phyloP scores from a whole-genome alignment of 2,113 vertebrate genomes.

The Columbina picui region DNA sequence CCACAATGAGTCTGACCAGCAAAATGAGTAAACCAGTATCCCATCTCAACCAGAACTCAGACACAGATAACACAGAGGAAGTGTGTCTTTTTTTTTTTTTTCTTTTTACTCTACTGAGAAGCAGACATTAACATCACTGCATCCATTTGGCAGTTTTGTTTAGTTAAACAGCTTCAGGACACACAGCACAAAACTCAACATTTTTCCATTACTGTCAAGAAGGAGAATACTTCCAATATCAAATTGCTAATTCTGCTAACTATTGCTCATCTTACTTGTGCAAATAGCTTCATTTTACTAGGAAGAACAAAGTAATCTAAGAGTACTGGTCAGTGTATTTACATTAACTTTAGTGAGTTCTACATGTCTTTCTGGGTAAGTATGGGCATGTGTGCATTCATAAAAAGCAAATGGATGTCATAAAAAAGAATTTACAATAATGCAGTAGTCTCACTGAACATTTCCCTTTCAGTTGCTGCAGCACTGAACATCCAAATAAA shows the following conservation, averaged over 20 bases:
- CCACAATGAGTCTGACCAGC: background rate
- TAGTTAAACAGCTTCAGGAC: background rate
- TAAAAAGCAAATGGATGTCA: background rate
- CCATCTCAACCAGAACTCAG: background rate
- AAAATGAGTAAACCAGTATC: background rate
- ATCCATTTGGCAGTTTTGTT: background rate
- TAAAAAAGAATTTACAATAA: background rate
- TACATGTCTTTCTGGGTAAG: background rate
- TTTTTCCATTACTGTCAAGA: background rate
- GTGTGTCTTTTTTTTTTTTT: no score
- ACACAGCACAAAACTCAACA: background rate
- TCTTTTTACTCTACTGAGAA: background rate
- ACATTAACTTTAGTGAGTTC: background rate
- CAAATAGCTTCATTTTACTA: background rate
- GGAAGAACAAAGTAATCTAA: background rate
- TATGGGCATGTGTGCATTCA: accelerated
- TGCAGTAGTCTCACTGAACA: background rate
- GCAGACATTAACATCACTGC: background rate
- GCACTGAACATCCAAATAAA: background rate
- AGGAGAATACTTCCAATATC: background rate
- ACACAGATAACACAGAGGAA: background rate
- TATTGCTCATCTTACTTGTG: background rate
- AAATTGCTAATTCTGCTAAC: background rate
- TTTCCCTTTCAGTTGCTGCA: background rate
- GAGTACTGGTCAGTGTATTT: background rate